Evolutionary conservation across 2,797 vertebrate genomes (phyloP), one percentile per base, ranked within the genome.

Genomic region (Morelia viridis): DNA sequence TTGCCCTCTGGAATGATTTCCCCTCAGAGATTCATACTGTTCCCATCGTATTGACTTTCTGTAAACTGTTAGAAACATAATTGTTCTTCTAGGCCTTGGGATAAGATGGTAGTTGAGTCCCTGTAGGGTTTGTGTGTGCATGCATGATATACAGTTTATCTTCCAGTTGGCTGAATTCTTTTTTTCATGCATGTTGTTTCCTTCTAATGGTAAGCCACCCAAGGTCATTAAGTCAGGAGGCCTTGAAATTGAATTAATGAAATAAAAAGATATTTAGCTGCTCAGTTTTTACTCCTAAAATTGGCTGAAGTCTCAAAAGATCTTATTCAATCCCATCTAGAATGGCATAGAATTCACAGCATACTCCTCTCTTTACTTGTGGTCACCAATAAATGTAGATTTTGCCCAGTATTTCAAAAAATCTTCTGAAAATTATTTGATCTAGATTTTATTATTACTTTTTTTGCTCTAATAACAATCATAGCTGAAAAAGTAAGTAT

Each of bases 341-440:
- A 87, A 91, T 92, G 64, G 3, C 15, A 10, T 94, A 8, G 87
- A 26, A 76, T 4, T 84, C 64, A 62, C 15, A 8, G 89, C 2
- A 90, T 4, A 50, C 4, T 50, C 8, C 22, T 91, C 5, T n/a
- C 85, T 6, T 94, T 5, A 26, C 91, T 94, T 89, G 87, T 5
- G 0, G 24, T 57, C 84, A 41, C 57, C 83, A 94, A 10, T 93
- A 89, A 92, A 91, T 5, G 87, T 90, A 17, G 26, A 24, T 91
- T 93, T 95, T 95, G 28, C 24, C 88, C 1, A 86, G 41, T 0
- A 87, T 15, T 53, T 94, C 41, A 53, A 62, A 89, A 41, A 87
- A 92, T 58, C 0, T 56, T 94, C 86, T 88, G 19, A 91, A 10
- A 93, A 31, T 91, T 92, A 31, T 93, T 92, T 87, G 68, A 89